phyloP scores from a whole-genome alignment of 2,888 invertebrate species.

The Sphaerophoria taeniata region DNA sequence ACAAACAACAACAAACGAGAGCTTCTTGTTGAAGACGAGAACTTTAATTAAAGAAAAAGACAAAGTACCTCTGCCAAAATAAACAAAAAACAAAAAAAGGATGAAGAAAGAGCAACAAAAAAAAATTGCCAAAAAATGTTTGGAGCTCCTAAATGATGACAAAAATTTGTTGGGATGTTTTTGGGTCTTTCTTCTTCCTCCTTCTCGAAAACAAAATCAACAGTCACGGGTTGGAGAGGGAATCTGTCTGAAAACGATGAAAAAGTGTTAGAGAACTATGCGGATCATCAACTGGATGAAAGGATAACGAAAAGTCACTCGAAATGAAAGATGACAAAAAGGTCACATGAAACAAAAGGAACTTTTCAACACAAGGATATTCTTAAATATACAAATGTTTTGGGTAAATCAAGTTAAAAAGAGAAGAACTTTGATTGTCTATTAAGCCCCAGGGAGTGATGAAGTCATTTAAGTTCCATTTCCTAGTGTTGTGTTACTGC shows the following conservation, averaged over 20 bases:
- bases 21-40: slow-evolving; percentile 25
- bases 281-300: slow-evolving; percentile 55
- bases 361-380: not conserved
- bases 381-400: not conserved
- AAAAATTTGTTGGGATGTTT: not conserved
- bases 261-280: slow-evolving; percentile 52
- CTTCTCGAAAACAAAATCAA: not conserved
- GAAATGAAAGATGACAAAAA: slow-evolving; percentile 39
- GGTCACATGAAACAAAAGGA: slow-evolving; percentile 15
- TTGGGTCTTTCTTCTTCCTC: too few relatives aligned
- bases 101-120: slow-evolving; percentile 1
- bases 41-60: slow-evolving; percentile 70
- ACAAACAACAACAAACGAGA: not conserved
- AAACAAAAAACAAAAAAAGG: not conserved
- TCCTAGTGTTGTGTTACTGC: not conserved
- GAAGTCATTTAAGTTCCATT: slow-evolving; percentile 25
- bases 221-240: not conserved
- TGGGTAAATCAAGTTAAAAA: not conserved
- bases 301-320: slow-evolving; percentile 40
- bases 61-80: slow-evolving; percentile 30
- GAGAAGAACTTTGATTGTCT: slow-evolving; percentile 42
- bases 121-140: not conserved
- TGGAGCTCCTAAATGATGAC: not conserved
- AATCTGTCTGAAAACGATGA: not conserved
- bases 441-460: slow-evolving; percentile 36